These are phyloP conservation scores for Danio tinwini DNA, from an alignment of 2,797 vertebrate species.

Conservation along the genomic window DNA sequence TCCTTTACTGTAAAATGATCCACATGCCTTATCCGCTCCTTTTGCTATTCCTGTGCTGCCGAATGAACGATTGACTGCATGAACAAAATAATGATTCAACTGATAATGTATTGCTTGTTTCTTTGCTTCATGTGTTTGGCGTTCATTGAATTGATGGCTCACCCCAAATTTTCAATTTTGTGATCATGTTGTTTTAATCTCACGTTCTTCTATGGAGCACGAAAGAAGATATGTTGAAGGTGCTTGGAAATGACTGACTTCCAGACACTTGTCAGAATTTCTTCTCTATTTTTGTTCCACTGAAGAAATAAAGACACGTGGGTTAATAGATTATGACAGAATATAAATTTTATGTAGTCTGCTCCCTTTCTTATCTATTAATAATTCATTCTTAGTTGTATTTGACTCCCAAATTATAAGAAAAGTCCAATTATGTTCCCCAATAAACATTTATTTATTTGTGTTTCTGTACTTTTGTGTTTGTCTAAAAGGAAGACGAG, in stretches of 20 bases:
- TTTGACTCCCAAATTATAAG: not conserved
- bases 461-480: not conserved
- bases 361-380: not conserved
- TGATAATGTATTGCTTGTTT: not conserved
- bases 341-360: not conserved
- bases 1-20: conserved; percentile 1
- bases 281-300: not conserved
- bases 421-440: not conserved
- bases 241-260: not conserved
- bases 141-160: not conserved
- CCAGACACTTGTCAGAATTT: not conserved
- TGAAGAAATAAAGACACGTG: not conserved
- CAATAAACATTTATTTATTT: not conserved
- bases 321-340: not conserved
- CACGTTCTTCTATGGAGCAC: not conserved
- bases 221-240: not conserved
- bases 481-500: conserved; percentile 3
- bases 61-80: conserved; percentile 1
- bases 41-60: not conserved
- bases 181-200: not conserved
- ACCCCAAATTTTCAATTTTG: not conserved
- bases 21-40: conserved; percentile 12
- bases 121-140: not conserved
- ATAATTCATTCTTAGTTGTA: not conserved
- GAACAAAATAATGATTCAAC: not conserved